Percentiles rank a stretch among this genome's conserved stretches.
These are phyloP conservation scores for Carcharodon carcharias DNA, from an alignment of 2,797 vertebrate genomes.

Conservation along the genomic window DNA sequence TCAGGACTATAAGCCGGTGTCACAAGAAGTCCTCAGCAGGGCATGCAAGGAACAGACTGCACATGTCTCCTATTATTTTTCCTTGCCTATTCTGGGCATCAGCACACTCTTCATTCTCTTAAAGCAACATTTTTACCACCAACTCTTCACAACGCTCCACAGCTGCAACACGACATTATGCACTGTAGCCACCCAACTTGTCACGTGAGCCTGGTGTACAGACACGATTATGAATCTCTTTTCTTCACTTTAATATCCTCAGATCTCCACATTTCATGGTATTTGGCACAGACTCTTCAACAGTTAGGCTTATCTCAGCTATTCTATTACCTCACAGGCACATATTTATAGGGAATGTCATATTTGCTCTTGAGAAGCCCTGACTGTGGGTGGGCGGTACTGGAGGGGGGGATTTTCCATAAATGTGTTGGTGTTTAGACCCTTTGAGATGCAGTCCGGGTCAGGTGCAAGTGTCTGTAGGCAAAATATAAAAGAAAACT, in stretches of 20 bases:
- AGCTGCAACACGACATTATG: neutral
- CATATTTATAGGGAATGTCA: neutral
- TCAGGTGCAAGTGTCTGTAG: neutral
- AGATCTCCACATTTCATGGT: neutral
- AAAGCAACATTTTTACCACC: neutral
- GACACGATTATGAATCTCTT: neutral
- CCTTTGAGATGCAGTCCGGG: neutral
- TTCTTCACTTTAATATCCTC: too few species aligned
- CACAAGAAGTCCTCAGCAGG: neutral
- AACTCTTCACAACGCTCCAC: neutral
- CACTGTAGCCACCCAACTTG: neutral
- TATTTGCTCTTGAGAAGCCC: neutral
- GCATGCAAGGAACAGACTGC: neutral
- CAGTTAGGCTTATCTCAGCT: neutral
- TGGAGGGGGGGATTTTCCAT: neutral
- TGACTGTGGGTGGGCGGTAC: neutral
- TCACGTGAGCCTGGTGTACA: neutral
- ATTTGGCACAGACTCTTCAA: neutral
- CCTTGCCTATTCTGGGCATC: neutral
- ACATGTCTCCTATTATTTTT: neutral
- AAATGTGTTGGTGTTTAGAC: neutral
- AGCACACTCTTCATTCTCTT: too few species aligned
- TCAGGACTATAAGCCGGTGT: neutral
- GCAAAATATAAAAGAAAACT: neutral
- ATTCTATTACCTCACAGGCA: neutral